Evolutionary conservation across 2,888 invertebrate species (phyloP).

Genomic region (Horisme vitalbata): DNA sequence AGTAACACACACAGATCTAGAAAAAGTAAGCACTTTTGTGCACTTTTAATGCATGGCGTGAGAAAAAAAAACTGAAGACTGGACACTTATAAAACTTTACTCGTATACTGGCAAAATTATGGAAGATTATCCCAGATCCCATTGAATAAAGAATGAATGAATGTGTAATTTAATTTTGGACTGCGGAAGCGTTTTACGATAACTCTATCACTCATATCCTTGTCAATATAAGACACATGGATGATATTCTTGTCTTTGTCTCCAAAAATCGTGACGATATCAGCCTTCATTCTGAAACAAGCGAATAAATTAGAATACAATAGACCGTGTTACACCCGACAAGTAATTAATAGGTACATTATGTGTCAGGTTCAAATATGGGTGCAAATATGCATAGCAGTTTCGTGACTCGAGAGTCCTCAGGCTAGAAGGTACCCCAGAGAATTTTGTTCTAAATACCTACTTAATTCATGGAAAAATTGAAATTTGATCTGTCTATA

Average conservation of each 20-base stretch:
- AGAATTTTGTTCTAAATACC: too few species aligned
- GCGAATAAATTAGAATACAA: constrained; percentile 78
- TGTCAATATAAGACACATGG: constrained; percentile 19
- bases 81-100: too few species aligned
- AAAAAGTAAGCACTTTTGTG: too few species aligned
- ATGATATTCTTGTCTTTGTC: constrained; percentile 49
- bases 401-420: constrained; percentile 20
- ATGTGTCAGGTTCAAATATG: constrained; percentile 29
- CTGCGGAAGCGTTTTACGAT: constrained; percentile 8
- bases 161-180: not conserved
- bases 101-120: too few species aligned
- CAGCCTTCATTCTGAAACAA: constrained; percentile 68
- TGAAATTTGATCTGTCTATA: too few species aligned
- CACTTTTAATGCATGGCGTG: too few species aligned
- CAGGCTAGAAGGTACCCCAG: not conserved
- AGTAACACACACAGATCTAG: too few species aligned
- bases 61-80: too few species aligned
- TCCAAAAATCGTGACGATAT: constrained; percentile 65
- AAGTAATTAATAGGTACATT: constrained; percentile 66
- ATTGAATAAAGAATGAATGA: too few species aligned
- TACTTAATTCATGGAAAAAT: too few species aligned
- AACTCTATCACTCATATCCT: not conserved
- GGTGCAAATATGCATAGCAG: constrained; percentile 24
- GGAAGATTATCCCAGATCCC: too few species aligned
- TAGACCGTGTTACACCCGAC: constrained; percentile 63